These are phyloP conservation scores for Polypterus bichir DNA, from an alignment of 2,113 vertebrate genomes.

Conservation along the genomic window DNA sequence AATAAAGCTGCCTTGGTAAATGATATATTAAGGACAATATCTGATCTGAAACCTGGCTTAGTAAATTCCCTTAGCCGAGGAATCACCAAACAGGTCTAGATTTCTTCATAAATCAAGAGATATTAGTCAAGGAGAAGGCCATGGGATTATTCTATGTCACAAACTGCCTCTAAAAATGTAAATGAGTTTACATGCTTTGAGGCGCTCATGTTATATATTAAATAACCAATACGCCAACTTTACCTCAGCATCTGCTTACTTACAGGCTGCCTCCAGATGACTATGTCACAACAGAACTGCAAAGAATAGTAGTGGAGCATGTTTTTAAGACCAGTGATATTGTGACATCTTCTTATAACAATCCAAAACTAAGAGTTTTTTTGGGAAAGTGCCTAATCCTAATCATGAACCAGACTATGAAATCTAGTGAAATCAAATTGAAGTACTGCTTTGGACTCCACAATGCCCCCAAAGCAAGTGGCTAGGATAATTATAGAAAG, in stretches of 20 bases:
- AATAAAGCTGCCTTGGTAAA: no score
- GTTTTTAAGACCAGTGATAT: slow-evolving; percentile 10
- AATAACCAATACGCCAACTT: not conserved
- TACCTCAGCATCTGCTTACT: not conserved
- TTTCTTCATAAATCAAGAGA: no score
- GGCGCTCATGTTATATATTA: no score
- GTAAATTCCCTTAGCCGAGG: no score
- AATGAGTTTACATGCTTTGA: no score
- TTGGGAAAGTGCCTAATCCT: slow-evolving; percentile 8
- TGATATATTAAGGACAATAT: no score
- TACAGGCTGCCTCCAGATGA: not conserved
- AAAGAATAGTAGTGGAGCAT: slow-evolving; percentile 15
- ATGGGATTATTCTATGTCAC: no score
- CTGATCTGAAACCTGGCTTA: no score
- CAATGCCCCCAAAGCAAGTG: slow-evolving; percentile 8
- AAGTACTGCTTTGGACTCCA: slow-evolving; percentile 7
- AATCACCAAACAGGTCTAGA: no score
- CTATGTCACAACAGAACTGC: slow-evolving; percentile 11
- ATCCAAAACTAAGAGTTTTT: slow-evolving; percentile 15
- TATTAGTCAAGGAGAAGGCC: no score
- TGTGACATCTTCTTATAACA: not conserved
- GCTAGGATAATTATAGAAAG: slow-evolving; percentile 12
- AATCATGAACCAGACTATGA: slow-evolving; percentile 14
- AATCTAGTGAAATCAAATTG: slow-evolving; percentile 10
- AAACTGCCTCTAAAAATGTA: no score